Conservation (phyloP, 1,140 invertebrate genomes). For the Andrena cerasifolii region DNA sequence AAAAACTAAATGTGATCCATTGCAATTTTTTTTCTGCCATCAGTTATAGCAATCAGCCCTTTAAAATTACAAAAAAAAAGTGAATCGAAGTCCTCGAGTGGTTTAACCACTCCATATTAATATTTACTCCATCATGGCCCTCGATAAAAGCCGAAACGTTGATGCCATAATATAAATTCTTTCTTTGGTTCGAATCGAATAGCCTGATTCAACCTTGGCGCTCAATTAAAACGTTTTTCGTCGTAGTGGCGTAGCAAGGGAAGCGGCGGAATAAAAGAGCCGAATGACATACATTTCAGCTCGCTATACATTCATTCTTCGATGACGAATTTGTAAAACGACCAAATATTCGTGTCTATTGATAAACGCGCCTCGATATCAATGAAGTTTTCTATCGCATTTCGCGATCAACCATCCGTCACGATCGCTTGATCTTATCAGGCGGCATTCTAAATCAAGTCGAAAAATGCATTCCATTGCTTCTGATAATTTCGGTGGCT, state of each 20-base stretch:
- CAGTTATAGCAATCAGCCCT: too few species aligned
- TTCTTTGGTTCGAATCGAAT: conserved; percentile 25
- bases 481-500: not conserved
- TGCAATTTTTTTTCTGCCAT: too few species aligned
- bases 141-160: not conserved
- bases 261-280: conserved; percentile 1
- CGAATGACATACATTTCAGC: not conserved
- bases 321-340: not conserved
- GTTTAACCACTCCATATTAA: not conserved
- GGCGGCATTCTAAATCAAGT: not conserved
- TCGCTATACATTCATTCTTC: not conserved
- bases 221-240: conserved; percentile 27
- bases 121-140: not conserved
- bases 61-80: too few species aligned
- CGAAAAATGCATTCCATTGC: not conserved
- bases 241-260: not conserved
- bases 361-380: not conserved
- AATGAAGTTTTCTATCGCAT: not conserved
- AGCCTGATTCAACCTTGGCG: conserved; percentile 18
- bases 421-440: not conserved
- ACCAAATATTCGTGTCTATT: not conserved
- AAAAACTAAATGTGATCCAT: too few species aligned
- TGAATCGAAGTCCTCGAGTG: not conserved
- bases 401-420: too few species aligned
- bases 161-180: not conserved